Evolutionary conservation across 2,113 vertebrate genomes (phyloP), one percentile per base, ranked within the genome.

Genomic region (Proterorhinus semilunaris): DNA sequence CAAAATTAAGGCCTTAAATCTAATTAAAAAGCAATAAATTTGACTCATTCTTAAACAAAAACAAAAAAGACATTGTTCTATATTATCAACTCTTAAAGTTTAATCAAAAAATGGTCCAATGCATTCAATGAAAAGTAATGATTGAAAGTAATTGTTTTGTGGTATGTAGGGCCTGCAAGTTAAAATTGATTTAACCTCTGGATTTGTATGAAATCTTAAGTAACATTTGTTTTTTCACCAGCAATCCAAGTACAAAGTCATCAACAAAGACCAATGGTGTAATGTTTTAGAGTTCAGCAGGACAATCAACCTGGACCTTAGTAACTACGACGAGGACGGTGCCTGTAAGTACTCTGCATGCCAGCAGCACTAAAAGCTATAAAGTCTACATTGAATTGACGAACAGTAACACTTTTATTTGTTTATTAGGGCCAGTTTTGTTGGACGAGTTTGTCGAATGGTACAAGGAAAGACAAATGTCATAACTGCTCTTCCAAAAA

Each of bases 241-340:
- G 97, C 98, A 98, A 94, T 99, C 97, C 70, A 99, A 99, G 92
- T 99, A 99, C 78, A 99, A 98, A 94, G 98, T 99, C 80, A 97
- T 99, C 92, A 99, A 99, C 93, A 99, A 99, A 94, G 98, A 99
- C 94, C 98, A 99, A 72, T 99, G 98, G 98, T 99, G 97, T 91
- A 99, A 99, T 6, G 98, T 99, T 85, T 94, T 99, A 86, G 98
- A 99, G 90, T 99, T 99, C 93, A 99, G 98, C 93, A 93, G 97
- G 91, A 98, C 96, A 86, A 99, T 99, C 92, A 98, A 95, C 86
- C 93, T 98, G 88, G 98, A 99, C 94, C 97, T 99, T 91, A 97
- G 95, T 90, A 99, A 99, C 92, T 99, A 99, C 6, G 98, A 99
- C 45, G 98, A 99, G 91, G 98, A 99, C 3, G 98, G 98, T 80